phyloP scores from a whole-genome alignment of 2,888 invertebrate genomes.

The Steinernema hermaphroditum region DNA sequence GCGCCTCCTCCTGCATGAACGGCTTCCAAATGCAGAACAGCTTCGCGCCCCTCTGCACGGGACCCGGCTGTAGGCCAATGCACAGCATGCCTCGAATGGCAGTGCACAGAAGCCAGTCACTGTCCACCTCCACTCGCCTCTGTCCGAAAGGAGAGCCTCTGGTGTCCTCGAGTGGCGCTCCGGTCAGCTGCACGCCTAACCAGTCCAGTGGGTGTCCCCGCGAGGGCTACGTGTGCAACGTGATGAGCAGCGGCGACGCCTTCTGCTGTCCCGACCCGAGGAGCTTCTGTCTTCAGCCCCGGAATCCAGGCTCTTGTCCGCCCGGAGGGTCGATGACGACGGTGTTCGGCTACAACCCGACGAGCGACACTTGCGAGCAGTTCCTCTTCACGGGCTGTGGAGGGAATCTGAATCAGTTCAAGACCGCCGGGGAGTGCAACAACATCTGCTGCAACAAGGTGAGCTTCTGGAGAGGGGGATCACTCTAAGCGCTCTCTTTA shows the following conservation, averaged over 20 bases:
- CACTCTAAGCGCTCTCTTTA: neutral
- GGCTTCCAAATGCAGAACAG: neutral
- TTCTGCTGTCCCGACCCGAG: constrained; percentile 34
- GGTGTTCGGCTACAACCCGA: constrained; percentile 37
- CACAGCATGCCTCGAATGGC: neutral
- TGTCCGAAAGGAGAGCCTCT: constrained; percentile 29
- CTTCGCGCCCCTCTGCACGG: neutral
- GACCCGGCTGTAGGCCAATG: neutral
- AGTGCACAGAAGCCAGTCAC: neutral
- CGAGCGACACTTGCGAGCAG: constrained; percentile 32
- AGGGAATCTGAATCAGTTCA: constrained; percentile 46
- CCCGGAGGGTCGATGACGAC: constrained; percentile 16
- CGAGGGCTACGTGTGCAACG: constrained; percentile 25
- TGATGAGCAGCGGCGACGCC: constrained; percentile 28
- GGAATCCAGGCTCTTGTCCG: constrained; percentile 32
- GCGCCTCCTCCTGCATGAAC: constrained; percentile 28
- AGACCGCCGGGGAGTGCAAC: constrained; percentile 36
- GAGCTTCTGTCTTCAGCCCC: constrained; percentile 33
- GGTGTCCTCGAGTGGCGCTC: constrained; percentile 25
- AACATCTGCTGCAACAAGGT: constrained; percentile 39
- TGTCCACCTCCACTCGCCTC: neutral
- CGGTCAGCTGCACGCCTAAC: constrained; percentile 27
- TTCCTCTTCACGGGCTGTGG: constrained; percentile 39
- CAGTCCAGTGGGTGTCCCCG: constrained; percentile 4
- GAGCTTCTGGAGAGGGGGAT: neutral